phyloP scores from a whole-genome alignment of 2,113 vertebrate species.

The Engystomops pustulosus region DNA sequence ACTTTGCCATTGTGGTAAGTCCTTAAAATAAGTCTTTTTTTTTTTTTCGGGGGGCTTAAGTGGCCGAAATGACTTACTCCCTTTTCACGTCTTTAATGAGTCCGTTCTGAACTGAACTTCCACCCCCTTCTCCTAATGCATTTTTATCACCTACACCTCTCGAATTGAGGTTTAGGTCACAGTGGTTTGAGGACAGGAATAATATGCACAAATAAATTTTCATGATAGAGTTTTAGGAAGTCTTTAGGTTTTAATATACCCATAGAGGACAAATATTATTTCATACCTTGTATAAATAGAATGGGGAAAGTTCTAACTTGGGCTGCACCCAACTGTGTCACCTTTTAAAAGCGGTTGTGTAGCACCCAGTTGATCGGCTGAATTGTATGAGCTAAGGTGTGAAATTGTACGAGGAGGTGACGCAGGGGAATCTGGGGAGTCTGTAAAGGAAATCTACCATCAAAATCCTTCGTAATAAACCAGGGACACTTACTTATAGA shows the following conservation, averaged over 20 bases:
- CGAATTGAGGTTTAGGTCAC: constrained; percentile 53
- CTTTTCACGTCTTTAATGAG: constrained; percentile 58
- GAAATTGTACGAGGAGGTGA: background rate
- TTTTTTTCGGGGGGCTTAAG: constrained; percentile 64
- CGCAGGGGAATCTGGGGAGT: too few relatives aligned
- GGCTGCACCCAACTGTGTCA: constrained; percentile 32
- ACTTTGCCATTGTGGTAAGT: constrained; percentile 93
- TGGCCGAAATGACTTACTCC: constrained; percentile 65
- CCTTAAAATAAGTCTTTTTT: constrained; percentile 70
- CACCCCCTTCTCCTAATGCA: constrained; percentile 28
- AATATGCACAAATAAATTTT: constrained; percentile 38
- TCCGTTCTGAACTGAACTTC: constrained; percentile 52
- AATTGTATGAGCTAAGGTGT: background rate
- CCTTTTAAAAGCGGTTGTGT: constrained; percentile 4
- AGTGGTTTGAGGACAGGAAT: constrained; percentile 10
- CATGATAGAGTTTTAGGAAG: constrained; percentile 38
- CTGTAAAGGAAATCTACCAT: too few relatives aligned
- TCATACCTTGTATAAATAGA: constrained; percentile 24
- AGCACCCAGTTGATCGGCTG: background rate
- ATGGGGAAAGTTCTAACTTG: background rate
- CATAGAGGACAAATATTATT: constrained; percentile 29
- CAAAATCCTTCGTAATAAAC: too few relatives aligned
- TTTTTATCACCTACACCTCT: constrained; percentile 40
- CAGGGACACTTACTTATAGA: too few relatives aligned
- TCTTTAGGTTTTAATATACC: constrained; percentile 37